Evolutionary conservation across 1,140 invertebrate genomes (phyloP).

Genomic region (Ruditapes philippinarum): DNA sequence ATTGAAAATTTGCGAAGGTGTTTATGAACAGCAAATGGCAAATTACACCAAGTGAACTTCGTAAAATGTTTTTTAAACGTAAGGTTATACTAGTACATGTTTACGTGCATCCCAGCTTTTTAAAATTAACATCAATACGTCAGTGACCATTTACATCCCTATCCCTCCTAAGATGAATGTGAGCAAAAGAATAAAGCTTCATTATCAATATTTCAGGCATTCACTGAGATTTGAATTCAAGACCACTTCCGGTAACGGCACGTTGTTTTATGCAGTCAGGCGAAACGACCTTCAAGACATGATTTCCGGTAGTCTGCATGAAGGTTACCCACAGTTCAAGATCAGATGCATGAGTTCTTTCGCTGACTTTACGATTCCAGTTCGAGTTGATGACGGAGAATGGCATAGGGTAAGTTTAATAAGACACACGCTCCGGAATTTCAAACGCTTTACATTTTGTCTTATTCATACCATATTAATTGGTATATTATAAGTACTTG

Average conservation of each 20-base stretch:
- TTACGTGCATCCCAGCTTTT: too few species aligned
- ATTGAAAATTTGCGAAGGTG: too few species aligned
- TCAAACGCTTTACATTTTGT: too few species aligned
- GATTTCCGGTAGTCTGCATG: conserved; percentile 36
- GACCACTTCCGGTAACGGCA: conserved; percentile 38
- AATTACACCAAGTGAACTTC: neutral
- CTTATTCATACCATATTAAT: too few species aligned
- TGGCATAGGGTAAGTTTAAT: conserved; percentile 70
- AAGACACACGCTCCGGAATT: too few species aligned
- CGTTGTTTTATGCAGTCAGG: conserved; percentile 57
- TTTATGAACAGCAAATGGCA: neutral
- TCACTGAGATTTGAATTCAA: conserved; percentile 63
- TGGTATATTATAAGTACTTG: too few species aligned
- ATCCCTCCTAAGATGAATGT: too few species aligned
- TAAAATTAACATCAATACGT: too few species aligned
- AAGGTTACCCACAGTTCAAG: conserved; percentile 60
- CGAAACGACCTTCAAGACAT: conserved; percentile 62
- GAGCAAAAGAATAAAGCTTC: too few species aligned
- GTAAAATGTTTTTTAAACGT: neutral
- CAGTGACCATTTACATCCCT: too few species aligned
- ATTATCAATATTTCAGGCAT: conserved; percentile 51
- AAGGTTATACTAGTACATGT: too few species aligned
- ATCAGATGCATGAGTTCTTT: conserved; percentile 60
- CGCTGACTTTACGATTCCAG: conserved; percentile 58
- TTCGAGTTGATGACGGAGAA: conserved; percentile 54